Percentiles rank a stretch among this genome's conserved stretches.
Evolutionary conservation across 1,140 invertebrate genomes (phyloP).

Genomic region (Calosoma granatense): DNA sequence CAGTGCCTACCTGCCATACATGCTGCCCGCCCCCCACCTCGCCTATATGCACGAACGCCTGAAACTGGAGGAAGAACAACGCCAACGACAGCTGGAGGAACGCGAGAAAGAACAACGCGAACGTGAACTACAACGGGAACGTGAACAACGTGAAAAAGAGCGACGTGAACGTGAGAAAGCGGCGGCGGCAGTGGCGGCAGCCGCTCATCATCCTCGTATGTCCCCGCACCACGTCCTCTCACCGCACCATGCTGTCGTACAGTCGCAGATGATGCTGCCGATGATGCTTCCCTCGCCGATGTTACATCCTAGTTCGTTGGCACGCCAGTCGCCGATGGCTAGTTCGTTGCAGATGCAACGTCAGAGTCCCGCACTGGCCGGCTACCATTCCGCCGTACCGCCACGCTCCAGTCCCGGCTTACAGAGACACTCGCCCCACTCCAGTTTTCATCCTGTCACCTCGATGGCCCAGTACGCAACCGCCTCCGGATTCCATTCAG

Average conservation of each 20-base stretch:
- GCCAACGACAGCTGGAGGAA: constrained; percentile 38
- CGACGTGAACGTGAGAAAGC: constrained; percentile 32
- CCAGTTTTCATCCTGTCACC: constrained; percentile 16
- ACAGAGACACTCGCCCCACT: constrained; percentile 29
- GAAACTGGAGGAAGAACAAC: constrained; percentile 56
- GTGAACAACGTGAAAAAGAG: constrained; percentile 32
- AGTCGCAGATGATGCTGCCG: constrained; percentile 25
- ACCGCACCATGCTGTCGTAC: constrained; percentile 20
- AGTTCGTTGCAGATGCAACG: background rate
- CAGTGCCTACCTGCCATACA: constrained; percentile 40
- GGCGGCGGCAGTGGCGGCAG: constrained; percentile 18
- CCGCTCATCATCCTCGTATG: constrained; percentile 15
- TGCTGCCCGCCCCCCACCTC: constrained; percentile 41
- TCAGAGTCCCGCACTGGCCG: background rate
- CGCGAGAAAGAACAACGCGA: constrained; percentile 41
- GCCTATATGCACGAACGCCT: constrained; percentile 50
- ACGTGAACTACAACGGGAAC: constrained; percentile 36
- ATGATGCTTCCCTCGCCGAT: constrained; percentile 25
- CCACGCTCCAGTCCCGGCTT: constrained; percentile 25
- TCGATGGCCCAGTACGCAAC: background rate
- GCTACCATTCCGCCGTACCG: constrained; percentile 13
- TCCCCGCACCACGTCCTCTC: constrained; percentile 21
- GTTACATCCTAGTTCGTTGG: constrained; percentile 23
- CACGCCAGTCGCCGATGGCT: background rate
- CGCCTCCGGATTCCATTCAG: background rate